Base-by-base conservation (phyloP, 2,113 vertebrate species). In the Prietella phreatophila region DNA sequence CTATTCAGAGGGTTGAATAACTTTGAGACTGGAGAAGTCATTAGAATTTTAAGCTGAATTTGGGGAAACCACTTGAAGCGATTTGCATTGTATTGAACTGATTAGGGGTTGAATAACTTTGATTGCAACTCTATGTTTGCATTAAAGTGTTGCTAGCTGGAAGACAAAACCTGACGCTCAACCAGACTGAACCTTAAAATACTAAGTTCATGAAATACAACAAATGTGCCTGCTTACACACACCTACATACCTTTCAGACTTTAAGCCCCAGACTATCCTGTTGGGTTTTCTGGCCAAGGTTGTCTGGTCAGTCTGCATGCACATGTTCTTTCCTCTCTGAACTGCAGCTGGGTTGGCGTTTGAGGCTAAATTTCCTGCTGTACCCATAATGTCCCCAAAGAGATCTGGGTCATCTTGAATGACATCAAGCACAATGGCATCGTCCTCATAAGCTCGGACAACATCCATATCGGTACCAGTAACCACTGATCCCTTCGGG, bases 381-480 rank as follows among this genome's bases (percentile, higher is more conserved):
- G 50, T 42, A 61, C 71, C 79, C 75, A 50, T 33, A n/a, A 89
- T 56, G 47, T 27, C 30, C 13, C 90, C 90, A 27, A 91, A 91
- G 19, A 91, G 86, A 19, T 91, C 88, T 71, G 90, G 90, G 60
- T 91, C 90, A 50, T 91, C 90, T 3, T 91, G 88, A 76, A 91
- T 91, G 25, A 91, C 90, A 56, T 91, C 90, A 22, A 91, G 90
- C 22, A 91, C 79, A n/a, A 91, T 86, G 10, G 86, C 73, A 20
- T 91, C 90, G 13, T 91, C 90, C 30, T 89, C 53, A n/a, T 91
- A 91, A 27, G 90, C 90, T 87, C 88, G 83, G 47, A 89, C 47
- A 82, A 89, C 83, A 87, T 91, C 90, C 79, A 91, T 55, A 6
- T 87, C 75, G 14, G 25, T 15, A 4, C 20, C 30, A 6, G 50